Evolutionary conservation across 2,888 invertebrate genomes (phyloP).

Genomic region (Cordilura impudica): DNA sequence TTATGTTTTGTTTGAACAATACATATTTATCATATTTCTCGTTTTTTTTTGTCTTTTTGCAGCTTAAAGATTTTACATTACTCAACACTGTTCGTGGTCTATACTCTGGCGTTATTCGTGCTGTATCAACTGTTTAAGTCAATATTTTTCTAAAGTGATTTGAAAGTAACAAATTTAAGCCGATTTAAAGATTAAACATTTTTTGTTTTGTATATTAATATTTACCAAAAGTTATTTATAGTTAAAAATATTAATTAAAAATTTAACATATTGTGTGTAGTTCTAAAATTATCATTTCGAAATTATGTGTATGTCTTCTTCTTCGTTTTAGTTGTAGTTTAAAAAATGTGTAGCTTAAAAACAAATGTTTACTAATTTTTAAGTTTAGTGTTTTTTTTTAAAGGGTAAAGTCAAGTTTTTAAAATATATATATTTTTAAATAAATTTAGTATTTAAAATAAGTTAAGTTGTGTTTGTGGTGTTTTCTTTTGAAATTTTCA

Average conservation of each 20-base stretch:
- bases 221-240: slow-evolving; percentile 57
- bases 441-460: slow-evolving; percentile 26
- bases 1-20: slow-evolving; percentile 15
- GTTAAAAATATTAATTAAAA: slow-evolving; percentile 16
- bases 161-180: background rate
- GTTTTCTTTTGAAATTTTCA: background rate
- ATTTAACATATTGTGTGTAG: background rate
- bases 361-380: slow-evolving; percentile 34
- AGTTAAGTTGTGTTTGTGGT: background rate
- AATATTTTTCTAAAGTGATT: slow-evolving; percentile 65
- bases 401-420: slow-evolving; percentile 44
- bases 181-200: background rate
- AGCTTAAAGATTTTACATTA: slow-evolving; percentile 73
- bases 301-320: background rate
- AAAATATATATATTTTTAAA: slow-evolving; percentile 29
- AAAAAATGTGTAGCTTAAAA: background rate
- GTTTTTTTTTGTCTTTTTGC: slow-evolving; percentile 35
- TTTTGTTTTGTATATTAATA: slow-evolving; percentile 28
- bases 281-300: background rate
- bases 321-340: background rate
- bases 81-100: slow-evolving; percentile 68
- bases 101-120: slow-evolving; percentile 68
- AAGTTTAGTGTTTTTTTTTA: slow-evolving; percentile 42
- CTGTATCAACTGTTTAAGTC: slow-evolving; percentile 69
- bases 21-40: too few species aligned